Conservation (phyloP, 2,113 vertebrate species). For the Leiothrix lutea region DNA sequence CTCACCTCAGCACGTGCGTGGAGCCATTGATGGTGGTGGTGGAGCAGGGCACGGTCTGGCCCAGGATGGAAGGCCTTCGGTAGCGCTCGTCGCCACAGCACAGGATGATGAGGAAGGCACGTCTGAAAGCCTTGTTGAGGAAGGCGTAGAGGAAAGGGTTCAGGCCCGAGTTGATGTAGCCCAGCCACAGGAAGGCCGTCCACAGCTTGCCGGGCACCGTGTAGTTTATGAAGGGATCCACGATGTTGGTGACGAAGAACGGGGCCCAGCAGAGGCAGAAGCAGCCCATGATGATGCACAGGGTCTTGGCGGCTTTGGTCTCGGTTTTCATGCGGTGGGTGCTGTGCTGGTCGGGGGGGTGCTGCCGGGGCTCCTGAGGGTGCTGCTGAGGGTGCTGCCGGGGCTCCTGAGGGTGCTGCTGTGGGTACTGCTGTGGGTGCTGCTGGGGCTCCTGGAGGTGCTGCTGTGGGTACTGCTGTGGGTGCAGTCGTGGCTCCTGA, state of each 20-base stretch:
- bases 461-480: neutral
- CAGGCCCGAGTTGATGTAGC: constrained; percentile 98
- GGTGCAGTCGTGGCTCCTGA: neutral
- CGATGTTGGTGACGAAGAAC: constrained; percentile 95
- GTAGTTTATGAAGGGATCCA: constrained; percentile 97
- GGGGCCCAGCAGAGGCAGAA: constrained; percentile 99
- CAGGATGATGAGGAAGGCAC: constrained; percentile 99
- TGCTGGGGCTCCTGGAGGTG: neutral
- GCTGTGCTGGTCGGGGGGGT: constrained; percentile 83
- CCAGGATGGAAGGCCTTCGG: constrained; percentile 87
- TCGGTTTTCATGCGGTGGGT: constrained; percentile 94
- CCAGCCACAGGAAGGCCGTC: constrained; percentile 95
- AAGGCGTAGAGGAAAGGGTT: constrained; percentile 99
- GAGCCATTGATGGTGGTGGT: constrained; percentile 95
- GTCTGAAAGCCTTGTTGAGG: constrained; percentile 98
- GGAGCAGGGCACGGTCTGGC: constrained; percentile 81
- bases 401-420: neutral
- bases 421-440: neutral
- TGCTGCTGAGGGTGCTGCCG: neutral
- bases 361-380: neutral
- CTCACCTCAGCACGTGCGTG: constrained; percentile 95
- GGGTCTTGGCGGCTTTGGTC: constrained; percentile 96
- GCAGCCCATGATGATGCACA: constrained; percentile 99
- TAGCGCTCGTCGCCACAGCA: constrained; percentile 94
- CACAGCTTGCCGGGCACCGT: constrained; percentile 89